phyloP scores from a whole-genome alignment of 2,888 invertebrate species.

The Drosophila infuscata region DNA sequence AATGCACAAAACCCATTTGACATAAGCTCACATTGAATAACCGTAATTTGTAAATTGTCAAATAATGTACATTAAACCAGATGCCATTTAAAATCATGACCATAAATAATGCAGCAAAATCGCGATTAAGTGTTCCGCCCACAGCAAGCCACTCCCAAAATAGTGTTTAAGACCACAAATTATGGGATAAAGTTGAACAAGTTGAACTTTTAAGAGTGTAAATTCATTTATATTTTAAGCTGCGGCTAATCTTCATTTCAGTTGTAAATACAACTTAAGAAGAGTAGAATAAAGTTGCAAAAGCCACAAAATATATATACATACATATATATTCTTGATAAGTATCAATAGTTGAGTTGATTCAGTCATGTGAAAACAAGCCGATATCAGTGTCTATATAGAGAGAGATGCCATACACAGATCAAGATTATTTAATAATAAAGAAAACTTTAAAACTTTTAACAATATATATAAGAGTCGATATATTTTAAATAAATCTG shows the following conservation, averaged over 20 bases:
- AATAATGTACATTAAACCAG: conserved; percentile 51
- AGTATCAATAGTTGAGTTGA: background rate
- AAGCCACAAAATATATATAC: too few relatives aligned
- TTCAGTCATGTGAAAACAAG: rapidly evolving
- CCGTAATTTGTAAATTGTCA: conserved; percentile 52
- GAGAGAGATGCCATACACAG: too few relatives aligned
- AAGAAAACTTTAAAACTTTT: too few relatives aligned
- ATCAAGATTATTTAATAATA: too few relatives aligned
- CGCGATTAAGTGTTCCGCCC: conserved; percentile 8
- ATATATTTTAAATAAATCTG: too few relatives aligned
- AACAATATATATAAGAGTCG: too few relatives aligned
- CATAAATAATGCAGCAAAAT: conserved; percentile 38
- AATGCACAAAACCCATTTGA: conserved; percentile 60
- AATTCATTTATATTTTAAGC: background rate
- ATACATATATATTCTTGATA: background rate
- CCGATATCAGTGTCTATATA: too few relatives aligned
- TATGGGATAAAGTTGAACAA: background rate
- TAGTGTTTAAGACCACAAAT: background rate
- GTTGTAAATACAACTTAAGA: background rate
- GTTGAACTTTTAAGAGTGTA: background rate
- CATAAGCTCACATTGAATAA: conserved; percentile 39
- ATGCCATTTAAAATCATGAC: conserved; percentile 42
- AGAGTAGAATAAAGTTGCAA: too few relatives aligned
- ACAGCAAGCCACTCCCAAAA: background rate
- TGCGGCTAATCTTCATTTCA: background rate